Conservation (phyloP, 2,113 vertebrate genomes). For the Marcusenius ussheri region DNA sequence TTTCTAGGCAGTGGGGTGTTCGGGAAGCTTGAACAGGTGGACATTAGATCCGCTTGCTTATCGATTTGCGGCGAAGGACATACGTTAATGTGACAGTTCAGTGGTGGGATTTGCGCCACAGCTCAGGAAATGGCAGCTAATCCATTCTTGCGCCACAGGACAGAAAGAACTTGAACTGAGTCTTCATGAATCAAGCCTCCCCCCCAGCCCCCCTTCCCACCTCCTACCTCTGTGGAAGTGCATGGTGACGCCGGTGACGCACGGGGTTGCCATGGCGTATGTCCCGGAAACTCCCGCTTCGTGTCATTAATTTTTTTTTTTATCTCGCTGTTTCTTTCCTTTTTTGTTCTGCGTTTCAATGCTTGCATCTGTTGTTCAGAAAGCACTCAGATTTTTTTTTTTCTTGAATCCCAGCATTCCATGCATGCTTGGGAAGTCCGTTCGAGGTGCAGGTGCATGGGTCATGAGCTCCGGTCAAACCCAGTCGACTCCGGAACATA, state of each 20-base stretch:
- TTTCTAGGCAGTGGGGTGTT: neutral
- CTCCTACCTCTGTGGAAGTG: neutral
- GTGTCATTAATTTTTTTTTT: neutral
- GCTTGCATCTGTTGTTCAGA: neutral
- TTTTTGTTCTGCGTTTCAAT: neutral
- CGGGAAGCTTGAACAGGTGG: neutral
- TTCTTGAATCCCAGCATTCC: neutral
- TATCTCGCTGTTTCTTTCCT: neutral
- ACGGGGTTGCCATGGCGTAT: conserved; percentile 9
- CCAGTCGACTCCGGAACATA: neutral
- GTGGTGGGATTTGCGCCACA: neutral
- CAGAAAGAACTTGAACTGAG: neutral
- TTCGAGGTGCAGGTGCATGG: neutral
- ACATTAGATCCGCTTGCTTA: neutral
- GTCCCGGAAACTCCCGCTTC: neutral
- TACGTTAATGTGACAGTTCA: neutral
- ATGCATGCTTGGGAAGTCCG: neutral
- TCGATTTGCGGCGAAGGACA: neutral
- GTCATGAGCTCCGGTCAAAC: neutral
- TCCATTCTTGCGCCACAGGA: neutral
- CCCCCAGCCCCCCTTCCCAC: neutral
- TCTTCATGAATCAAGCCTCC: neutral
- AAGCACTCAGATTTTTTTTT: neutral
- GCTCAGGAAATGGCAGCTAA: neutral
- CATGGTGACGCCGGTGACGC: neutral